phyloP scores from a whole-genome alignment of 2,797 vertebrate species.

The Myiotriccus ornatus region DNA sequence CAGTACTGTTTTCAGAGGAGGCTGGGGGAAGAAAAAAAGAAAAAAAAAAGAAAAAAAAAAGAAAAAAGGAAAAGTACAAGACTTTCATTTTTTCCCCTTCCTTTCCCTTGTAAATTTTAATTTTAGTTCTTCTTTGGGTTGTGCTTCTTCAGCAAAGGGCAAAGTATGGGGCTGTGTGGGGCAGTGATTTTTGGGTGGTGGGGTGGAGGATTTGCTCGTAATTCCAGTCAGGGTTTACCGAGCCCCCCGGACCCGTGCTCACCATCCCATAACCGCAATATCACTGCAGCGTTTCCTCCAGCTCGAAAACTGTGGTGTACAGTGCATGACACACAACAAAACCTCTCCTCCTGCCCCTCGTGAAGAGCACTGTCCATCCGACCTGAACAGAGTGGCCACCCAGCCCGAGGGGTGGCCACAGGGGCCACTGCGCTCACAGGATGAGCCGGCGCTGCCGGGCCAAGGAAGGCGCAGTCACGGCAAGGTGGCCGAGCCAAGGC shows the following conservation, averaged over 20 bases:
- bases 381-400: neutral
- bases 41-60: accelerated
- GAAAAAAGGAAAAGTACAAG: neutral
- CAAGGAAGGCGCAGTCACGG: neutral
- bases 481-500: neutral
- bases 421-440: neutral
- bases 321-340: neutral
- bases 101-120: neutral
- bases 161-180: accelerated
- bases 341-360: neutral
- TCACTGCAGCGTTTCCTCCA: neutral
- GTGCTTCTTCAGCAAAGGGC: neutral
- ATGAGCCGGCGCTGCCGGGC: neutral
- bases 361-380: neutral
- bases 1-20: neutral
- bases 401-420: accelerated
- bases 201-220: neutral
- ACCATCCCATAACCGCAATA: neutral
- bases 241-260: neutral
- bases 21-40: accelerated
- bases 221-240: neutral
- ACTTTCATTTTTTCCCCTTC: neutral
- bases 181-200: neutral
- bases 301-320: accelerated
- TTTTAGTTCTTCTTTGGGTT: neutral